Evolutionary conservation across 2,888 invertebrate genomes (phyloP), one percentile per base, ranked within the genome.

Genomic region (Volucella zonaria): DNA sequence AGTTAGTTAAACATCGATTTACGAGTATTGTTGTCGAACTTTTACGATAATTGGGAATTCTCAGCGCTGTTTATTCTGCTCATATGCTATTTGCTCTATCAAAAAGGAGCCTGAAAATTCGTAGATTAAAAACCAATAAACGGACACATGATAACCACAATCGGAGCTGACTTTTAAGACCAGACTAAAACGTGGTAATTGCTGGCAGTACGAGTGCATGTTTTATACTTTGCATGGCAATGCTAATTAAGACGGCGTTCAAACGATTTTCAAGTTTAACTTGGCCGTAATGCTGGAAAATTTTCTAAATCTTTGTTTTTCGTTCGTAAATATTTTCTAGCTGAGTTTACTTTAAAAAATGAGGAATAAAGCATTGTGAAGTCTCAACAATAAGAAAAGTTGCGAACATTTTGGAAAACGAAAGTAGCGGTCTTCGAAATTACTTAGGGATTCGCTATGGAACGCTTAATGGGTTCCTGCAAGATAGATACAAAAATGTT

Each of bases 1-100:
- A 54, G 43, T 54, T 54, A 43, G 51, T 66, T 66, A 67, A 31
- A 31, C 6, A 54, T 67, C 23, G 43, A 67, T 54, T 67, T 67
- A n/a, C n/a, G n/a, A n/a, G n/a, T n/a, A 54, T 52, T 51, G 8
- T 51, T n/a, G 8, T 15, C 45, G 14, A 8, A 15, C n/a, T 68
- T 18, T 42, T 42, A 8, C 8, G 42, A 14, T 45, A 54, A 8
- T 14, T 14, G 31, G 14, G 23, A 45, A 47, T 38, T 23, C 31
- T 38, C 45, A 43, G 18, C 18, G 47, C 56, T 68, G 38, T 68
- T 56, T 56, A 8, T 8, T 23, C 45, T 12, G 0, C 66, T 12
- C 18, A 42, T 59, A 43, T 8, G 18, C 42, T 42, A 0, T 11
- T 42, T 15, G 66, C 42, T 52, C 52, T 52, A 52, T n/a, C 42